Evolutionary conservation across 2,888 invertebrate genomes (phyloP), one percentile per base, ranked within the genome.

Genomic region (Andrena chrysosceles): DNA sequence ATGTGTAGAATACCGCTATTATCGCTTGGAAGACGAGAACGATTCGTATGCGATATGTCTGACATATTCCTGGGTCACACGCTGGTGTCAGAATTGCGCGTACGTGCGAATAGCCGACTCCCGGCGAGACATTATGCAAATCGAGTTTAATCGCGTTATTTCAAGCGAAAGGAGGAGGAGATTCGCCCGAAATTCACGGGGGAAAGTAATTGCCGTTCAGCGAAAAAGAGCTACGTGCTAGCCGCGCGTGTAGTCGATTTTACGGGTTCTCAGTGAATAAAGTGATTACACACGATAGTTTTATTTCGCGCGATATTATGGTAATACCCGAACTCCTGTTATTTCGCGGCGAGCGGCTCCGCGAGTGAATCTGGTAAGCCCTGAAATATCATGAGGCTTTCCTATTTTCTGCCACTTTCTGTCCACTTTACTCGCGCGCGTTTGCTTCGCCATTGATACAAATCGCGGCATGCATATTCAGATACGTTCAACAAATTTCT

Each of bases 51-150:
- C 70, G 42, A 62, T 63, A 29, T 64, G 81, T 70, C 75, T 62
- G 73, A 67, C 75, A 48, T 62, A 75, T 62, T 76, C 56, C 31
- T 29, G 4, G 79, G 23, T 76, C 67, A 72, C 59, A 75, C 31
- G 48, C 26, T 48, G 67, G 70, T 56, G 72, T 81, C 59, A 48
- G 33, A 63, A 73, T 77, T 63, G 66, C 73, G 7, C 49, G 60
- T 64, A 74, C 74, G 54, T 42, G 62, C 6, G 26, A 62, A 35
- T 56, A 26, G 31, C 29, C 35, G 8, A 29, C 20, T 52, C 66
- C 42, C 29, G 10, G 16, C 29, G 72, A 68, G 64, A 74, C 75
- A 72, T 85, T 85, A 86, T 86, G 84, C 63, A 86, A 84, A 84
- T 85, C 59, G 64, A 13, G 68, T 66, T 82, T 82, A 76, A 83